These are phyloP conservation scores for Fissipunctia ypsillon DNA, from an alignment of 2,888 invertebrate genomes.

Conservation along the genomic window DNA sequence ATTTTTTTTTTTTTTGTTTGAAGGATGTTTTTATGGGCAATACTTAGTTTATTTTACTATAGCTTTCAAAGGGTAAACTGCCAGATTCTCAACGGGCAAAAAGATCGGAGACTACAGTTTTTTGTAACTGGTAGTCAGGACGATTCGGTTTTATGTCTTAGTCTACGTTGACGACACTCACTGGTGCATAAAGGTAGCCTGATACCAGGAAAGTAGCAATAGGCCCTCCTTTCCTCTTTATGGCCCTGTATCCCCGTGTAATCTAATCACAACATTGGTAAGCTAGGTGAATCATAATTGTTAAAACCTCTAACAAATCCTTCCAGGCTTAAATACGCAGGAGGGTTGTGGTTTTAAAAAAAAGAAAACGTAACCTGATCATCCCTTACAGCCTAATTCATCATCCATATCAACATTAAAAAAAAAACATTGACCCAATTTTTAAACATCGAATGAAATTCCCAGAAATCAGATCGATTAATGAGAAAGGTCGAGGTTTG, in stretches of 20 bases:
- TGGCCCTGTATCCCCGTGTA: background rate
- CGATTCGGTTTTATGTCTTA: too few relatives aligned
- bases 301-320: background rate
- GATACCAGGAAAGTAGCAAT: background rate
- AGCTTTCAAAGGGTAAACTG: too few relatives aligned
- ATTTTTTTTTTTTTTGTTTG: too few relatives aligned
- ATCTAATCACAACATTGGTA: background rate
- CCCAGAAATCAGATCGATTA: slow-evolving; percentile 58
- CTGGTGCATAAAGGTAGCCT: background rate
- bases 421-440: slow-evolving; percentile 56
- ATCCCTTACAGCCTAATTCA: slow-evolving; percentile 20
- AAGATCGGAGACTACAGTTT: too few relatives aligned
- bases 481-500: slow-evolving; percentile 60
- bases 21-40: too few relatives aligned
- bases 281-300: background rate
- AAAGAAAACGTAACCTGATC: slow-evolving; percentile 36
- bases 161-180: background rate
- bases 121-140: too few relatives aligned
- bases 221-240: too few relatives aligned
- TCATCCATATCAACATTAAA: slow-evolving; percentile 16
- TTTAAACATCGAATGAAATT: slow-evolving; percentile 50
- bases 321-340: background rate
- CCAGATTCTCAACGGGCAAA: too few relatives aligned
- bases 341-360: slow-evolving; percentile 1
- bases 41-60: too few relatives aligned